Conservation (phyloP, 2,797 vertebrate species). For the Scolopax rusticola region DNA sequence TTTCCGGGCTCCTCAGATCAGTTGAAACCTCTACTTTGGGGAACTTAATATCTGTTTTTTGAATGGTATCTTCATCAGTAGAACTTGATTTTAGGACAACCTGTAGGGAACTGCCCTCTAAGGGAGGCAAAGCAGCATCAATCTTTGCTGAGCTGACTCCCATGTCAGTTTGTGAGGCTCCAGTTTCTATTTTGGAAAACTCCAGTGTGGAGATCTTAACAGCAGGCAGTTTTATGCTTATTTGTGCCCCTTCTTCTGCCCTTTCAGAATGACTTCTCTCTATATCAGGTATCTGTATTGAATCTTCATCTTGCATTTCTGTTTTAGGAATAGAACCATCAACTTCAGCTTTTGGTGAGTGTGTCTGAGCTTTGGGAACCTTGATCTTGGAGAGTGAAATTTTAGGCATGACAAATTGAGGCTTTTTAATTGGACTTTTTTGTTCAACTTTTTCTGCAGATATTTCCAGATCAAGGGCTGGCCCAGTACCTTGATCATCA, state of each 20-base stretch:
- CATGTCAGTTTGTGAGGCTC: not conserved
- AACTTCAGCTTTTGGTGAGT: conserved; percentile 6
- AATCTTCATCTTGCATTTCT: not conserved
- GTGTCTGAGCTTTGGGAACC: conserved; percentile 9
- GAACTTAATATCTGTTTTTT: conserved; percentile 34
- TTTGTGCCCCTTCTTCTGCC: conserved; percentile 44
- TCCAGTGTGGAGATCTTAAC: not conserved
- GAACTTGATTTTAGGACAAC: not conserved
- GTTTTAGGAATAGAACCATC: not conserved
- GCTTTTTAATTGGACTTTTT: not conserved
- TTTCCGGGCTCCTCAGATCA: not conserved
- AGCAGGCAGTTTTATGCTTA: conserved; percentile 51
- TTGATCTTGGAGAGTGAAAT: conserved; percentile 54
- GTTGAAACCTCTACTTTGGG: not conserved
- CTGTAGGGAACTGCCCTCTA: not conserved
- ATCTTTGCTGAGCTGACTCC: not conserved
- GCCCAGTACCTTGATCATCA: not conserved
- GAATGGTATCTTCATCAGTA: not conserved
- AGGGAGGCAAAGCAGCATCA: not conserved
- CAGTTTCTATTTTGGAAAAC: conserved; percentile 16
- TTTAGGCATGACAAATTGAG: conserved; percentile 56
- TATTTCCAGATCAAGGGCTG: not conserved
- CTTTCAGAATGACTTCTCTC: conserved; percentile 45
- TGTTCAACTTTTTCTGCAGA: not conserved
- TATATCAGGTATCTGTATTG: conserved; percentile 43